Conservation (phyloP, 2,888 invertebrate genomes). For the Spodoptera picta region DNA sequence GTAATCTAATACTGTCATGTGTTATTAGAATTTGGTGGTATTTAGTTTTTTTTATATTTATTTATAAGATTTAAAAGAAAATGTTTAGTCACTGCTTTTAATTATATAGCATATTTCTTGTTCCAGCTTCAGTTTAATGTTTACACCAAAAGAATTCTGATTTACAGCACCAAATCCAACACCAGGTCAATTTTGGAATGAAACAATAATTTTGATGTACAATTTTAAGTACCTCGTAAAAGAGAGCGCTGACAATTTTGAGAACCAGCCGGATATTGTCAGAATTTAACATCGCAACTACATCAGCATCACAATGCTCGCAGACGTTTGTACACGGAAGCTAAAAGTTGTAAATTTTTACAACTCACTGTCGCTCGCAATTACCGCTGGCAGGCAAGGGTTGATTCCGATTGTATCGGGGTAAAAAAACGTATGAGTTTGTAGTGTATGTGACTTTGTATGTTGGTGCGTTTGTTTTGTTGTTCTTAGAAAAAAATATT, state of each 20-base stretch:
- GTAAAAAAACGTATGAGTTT: conserved; percentile 45
- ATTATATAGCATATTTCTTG: no score
- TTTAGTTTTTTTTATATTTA: no score
- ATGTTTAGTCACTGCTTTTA: no score
- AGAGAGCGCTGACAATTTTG: conserved; percentile 61
- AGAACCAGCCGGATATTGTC: conserved; percentile 68
- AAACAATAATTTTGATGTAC: conserved; percentile 10
- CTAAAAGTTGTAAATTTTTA: conserved; percentile 85
- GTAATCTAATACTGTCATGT: no score
- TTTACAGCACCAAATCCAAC: no score
- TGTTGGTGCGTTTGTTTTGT: conserved; percentile 4
- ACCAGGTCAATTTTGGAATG: not conserved
- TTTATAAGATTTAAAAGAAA: no score
- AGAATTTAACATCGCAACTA: conserved; percentile 69
- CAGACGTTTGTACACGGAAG: conserved; percentile 77
- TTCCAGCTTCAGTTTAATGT: no score
- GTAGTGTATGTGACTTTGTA: conserved; percentile 16
- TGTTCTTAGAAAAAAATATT: no score
- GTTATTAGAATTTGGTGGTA: no score
- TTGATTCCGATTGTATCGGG: conserved; percentile 56
- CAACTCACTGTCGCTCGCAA: conserved; percentile 74
- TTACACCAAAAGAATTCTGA: not conserved
- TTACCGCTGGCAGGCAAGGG: conserved; percentile 71
- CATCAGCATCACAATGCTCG: conserved; percentile 82
- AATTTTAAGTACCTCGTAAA: conserved; percentile 48